Evolutionary conservation across 1,140 invertebrate species (phyloP).

Genomic region (Nautilus pompilius): DNA sequence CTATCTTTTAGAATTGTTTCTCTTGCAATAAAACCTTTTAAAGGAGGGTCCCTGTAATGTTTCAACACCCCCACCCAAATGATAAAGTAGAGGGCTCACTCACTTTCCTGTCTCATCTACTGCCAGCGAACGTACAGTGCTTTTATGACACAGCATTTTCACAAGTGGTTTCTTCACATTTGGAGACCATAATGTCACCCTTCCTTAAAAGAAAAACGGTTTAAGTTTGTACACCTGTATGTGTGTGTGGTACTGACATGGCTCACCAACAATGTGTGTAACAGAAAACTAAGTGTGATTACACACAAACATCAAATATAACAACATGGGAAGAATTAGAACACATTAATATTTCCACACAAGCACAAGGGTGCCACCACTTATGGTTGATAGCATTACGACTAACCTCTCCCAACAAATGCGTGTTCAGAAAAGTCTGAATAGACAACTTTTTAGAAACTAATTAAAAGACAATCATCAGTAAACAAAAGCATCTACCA

Average conservation of each 20-base stretch:
- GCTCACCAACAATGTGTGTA: no score
- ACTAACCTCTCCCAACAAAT: no score
- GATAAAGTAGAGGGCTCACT: constrained; percentile 42
- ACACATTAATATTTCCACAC: no score
- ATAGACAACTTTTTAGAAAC: no score
- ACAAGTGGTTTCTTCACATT: constrained; percentile 80
- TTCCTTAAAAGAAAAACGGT: constrained; percentile 52
- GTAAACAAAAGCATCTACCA: no score
- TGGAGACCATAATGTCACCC: constrained; percentile 95
- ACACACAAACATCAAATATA: no score
- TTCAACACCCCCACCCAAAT: background rate
- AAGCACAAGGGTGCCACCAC: no score
- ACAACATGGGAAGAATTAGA: no score
- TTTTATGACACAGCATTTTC: constrained; percentile 86
- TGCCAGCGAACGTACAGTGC: constrained; percentile 74
- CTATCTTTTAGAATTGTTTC: background rate
- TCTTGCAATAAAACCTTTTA: background rate
- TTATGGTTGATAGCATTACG: no score
- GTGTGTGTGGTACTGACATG: background rate
- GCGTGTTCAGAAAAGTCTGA: no score
- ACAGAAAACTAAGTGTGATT: no score
- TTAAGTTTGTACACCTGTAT: background rate
- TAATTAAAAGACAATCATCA: no score
- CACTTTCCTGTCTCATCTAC: constrained; percentile 82
- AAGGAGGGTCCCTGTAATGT: background rate